phyloP scores from a whole-genome alignment of 2,888 invertebrate genomes.

The Melieria picta region DNA sequence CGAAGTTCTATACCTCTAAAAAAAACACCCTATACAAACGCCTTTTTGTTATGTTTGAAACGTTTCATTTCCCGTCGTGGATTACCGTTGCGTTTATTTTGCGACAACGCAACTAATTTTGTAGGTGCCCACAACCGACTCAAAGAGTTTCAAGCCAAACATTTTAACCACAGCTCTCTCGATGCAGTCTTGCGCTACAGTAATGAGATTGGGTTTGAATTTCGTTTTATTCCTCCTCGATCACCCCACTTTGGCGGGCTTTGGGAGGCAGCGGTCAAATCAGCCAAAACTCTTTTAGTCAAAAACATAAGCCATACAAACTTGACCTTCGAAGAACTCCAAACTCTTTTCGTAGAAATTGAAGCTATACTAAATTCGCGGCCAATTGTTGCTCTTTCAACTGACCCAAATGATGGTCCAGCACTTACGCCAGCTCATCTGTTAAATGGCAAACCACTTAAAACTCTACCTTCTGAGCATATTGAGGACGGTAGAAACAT shows the following conservation, averaged over 20 bases:
- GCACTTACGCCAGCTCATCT: constrained; percentile 42
- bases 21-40: too few species aligned
- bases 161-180: not conserved
- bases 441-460: constrained; percentile 28
- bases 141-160: constrained; percentile 14
- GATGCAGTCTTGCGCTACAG: constrained; percentile 6
- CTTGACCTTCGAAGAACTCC: constrained; percentile 39
- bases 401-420: constrained; percentile 43
- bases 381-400: constrained; percentile 38
- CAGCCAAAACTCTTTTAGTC: constrained; percentile 37
- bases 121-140: constrained; percentile 35
- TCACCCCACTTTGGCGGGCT: constrained; percentile 41
- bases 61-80: constrained; percentile 14
- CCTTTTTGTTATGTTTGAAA: constrained; percentile 30
- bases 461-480: not conserved
- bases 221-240: constrained; percentile 39
- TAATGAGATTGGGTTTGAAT: constrained; percentile 20
- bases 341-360: constrained; percentile 42
- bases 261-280: constrained; percentile 44
- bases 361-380: constrained; percentile 47
- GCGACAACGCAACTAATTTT: constrained; percentile 35
- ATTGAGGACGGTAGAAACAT: not conserved
- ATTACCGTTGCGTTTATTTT: constrained; percentile 22
- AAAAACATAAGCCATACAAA: constrained; percentile 34
- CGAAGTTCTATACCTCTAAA: too few species aligned